Base-by-base conservation (phyloP, 2,888 invertebrate genomes). In the Sesia apiformis region DNA sequence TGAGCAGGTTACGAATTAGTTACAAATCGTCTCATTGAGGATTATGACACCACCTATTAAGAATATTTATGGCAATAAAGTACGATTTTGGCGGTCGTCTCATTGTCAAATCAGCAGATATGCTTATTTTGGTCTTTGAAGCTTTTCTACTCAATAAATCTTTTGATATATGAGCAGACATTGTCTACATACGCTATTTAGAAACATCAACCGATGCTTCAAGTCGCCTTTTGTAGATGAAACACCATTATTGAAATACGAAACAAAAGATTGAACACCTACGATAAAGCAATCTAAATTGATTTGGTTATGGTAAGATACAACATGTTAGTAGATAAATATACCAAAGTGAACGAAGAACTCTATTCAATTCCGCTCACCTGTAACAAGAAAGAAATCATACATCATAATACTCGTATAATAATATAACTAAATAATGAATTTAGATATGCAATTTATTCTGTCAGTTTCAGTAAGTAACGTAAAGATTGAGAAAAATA, bases 301-400 rank as follows among this genome's bases (percentile, higher is more conserved):
- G 49, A 23, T 5, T 5, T 23, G 43, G 53, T 41, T 51, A 53
- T 52, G 51, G 59, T 56, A 57, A 59, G 56, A 59, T 55, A 54
- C 52, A 53, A 54, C 52, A 53, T 61, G 58, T 58, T 56, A 59
- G 7, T 42, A 55, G 40, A 52, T 56, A 59, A 53, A 56, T 59
- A 57, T 61, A 59, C 63, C 65, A 64, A 67, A 64, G 67, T 61
- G 56, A 43, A 52, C 49, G 52, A 52, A 42, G 42, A 42, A 6
- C 5, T 42, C 5, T 42, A 53, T 58, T 55, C 40, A 39, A 41
- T 43, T 59, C 58, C 52, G 59, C 72, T 72, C 64, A 81, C 79
- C 78, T 78, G 78, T 49, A 81, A 80, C 70, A 77, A 72, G 60
- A 53, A 66, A 61, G 60, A 60, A 58, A 53, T 54, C 8, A 58